These are phyloP conservation scores for Drosophila rubida DNA, from an alignment of 2,888 invertebrate genomes.

Conservation along the genomic window DNA sequence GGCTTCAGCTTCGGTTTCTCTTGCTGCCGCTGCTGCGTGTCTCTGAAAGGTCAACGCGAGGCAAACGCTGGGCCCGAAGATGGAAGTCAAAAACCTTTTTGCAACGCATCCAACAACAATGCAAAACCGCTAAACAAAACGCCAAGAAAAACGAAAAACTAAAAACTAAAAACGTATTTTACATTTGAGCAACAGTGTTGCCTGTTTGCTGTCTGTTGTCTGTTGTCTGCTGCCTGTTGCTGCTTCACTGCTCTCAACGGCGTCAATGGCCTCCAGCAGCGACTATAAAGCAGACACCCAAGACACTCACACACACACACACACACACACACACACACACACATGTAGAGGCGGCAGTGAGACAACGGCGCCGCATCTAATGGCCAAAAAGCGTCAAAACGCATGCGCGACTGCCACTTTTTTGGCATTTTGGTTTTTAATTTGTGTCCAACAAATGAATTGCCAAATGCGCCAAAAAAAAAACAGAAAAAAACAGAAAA, in stretches of 20 bases:
- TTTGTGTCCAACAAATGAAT: conserved; percentile 27
- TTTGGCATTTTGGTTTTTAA: background rate
- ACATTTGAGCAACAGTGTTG: conserved; percentile 49
- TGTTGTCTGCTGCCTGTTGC: conserved; percentile 31
- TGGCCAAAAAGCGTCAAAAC: conserved; percentile 53
- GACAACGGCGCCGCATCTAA: conserved; percentile 46
- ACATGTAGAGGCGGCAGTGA: conserved; percentile 26
- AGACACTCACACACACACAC: conserved; percentile 23
- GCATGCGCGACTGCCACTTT: conserved; percentile 47
- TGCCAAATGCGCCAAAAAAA: conserved; percentile 21
- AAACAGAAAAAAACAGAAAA: too few species aligned
- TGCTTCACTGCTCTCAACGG: conserved; percentile 64
- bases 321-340: conserved; percentile 20
- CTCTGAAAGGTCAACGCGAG: conserved; percentile 23
- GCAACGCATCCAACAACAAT: conserved; percentile 31
- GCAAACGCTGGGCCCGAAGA: conserved; percentile 6
- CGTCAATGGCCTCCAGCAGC: conserved; percentile 73
- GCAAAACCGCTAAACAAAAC: conserved; percentile 49
- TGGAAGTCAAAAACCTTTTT: conserved; percentile 36
- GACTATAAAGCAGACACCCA: conserved; percentile 31
- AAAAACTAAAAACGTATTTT: conserved; percentile 28
- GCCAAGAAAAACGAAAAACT: conserved; percentile 5
- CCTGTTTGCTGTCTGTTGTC: conserved; percentile 9
- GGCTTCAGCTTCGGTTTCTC: conserved; percentile 7
- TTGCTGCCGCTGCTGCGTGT: conserved; percentile 22